A percentile compares a stretch with the other conserved stretches of the same genome.
phyloP scores from a whole-genome alignment of 2,797 vertebrate species.

The Delichon dasypus region DNA sequence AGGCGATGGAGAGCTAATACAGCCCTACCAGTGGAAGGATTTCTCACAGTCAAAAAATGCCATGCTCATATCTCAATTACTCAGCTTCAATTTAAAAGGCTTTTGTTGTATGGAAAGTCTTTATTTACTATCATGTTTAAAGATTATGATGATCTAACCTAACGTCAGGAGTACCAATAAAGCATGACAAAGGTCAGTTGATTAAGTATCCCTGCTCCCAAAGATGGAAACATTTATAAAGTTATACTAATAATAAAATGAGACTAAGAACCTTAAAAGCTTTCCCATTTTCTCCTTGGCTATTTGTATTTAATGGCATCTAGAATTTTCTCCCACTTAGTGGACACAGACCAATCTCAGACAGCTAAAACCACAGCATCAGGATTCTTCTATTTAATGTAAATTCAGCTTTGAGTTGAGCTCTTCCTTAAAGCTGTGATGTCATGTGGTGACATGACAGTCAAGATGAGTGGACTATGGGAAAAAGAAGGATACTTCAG shows the following conservation, averaged over 20 bases:
- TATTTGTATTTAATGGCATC: neutral
- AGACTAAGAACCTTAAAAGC: neutral
- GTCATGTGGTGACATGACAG: neutral
- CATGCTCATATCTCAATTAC: neutral
- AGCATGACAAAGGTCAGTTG: neutral
- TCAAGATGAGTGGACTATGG: neutral
- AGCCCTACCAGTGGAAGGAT: neutral
- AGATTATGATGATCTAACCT: neutral
- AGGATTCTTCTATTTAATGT: neutral
- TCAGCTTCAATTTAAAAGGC: neutral
- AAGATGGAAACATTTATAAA: neutral
- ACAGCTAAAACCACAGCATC: neutral
- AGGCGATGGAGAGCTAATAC: neutral
- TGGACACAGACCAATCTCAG: neutral
- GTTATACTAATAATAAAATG: neutral
- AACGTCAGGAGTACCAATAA: neutral
- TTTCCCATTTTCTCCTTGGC: neutral
- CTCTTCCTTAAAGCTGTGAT: neutral
- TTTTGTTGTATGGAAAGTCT: neutral
- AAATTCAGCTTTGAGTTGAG: neutral
- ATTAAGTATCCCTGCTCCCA: neutral
- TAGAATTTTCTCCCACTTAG: neutral
- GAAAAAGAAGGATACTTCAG: neutral
- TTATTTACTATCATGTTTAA: neutral
- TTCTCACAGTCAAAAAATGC: neutral